Conservation (phyloP, 2,797 vertebrate genomes). For the Alcedo atthis region DNA sequence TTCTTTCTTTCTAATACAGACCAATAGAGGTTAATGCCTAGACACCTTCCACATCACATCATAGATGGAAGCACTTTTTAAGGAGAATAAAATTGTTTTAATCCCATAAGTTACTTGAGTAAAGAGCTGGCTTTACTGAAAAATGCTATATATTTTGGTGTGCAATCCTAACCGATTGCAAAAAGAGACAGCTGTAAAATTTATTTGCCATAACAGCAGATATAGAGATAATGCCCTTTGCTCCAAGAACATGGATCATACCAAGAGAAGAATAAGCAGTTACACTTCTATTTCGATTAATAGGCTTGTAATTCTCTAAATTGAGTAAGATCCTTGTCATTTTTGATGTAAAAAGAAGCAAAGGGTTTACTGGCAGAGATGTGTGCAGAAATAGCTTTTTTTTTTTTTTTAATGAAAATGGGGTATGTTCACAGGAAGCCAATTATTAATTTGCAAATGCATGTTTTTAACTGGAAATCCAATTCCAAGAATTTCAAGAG, state of each 20-base stretch:
- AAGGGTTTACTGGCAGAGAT: conserved; percentile 40
- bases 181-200: conserved; percentile 43
- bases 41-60: not conserved
- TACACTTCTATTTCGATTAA: conserved; percentile 19
- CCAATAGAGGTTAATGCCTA: not conserved
- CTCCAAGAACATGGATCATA: conserved; percentile 32
- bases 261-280: conserved; percentile 23
- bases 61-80: conserved; percentile 37
- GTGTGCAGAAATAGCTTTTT: not conserved
- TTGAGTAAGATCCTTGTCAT: not conserved
- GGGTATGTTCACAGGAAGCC: conserved; percentile 13
- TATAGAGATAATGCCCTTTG: conserved; percentile 45
- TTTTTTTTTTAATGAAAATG: not conserved
- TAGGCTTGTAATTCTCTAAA: not conserved
- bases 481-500: conserved; percentile 50
- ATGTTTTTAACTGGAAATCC: conserved; percentile 28
- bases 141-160: conserved; percentile 48
- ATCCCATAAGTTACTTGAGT: not conserved
- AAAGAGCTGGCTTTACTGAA: conserved; percentile 44
- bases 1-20: not conserved
- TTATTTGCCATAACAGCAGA: conserved; percentile 21
- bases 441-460: conserved; percentile 37
- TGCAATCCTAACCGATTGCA: conserved; percentile 2
- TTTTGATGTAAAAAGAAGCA: not conserved
- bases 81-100: conserved; percentile 46